Conservation (phyloP, 2,888 invertebrate genomes). For the Syrista parreyssii region DNA sequence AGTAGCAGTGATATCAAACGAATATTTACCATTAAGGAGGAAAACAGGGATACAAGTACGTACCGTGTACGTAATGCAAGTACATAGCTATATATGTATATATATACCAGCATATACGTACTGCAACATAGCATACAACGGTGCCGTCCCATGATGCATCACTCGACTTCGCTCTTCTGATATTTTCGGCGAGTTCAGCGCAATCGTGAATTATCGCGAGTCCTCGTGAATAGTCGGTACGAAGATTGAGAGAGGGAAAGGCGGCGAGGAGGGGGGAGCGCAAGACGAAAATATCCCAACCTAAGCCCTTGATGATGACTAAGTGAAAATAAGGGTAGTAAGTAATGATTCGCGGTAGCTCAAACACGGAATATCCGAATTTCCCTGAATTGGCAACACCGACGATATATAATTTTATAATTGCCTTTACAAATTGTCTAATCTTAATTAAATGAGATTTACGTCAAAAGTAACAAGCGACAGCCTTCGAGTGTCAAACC, state of each 20-base stretch:
- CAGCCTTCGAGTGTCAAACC: no score
- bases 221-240: not conserved
- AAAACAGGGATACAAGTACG: not conserved
- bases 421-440: not conserved
- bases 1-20: not conserved
- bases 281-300: not conserved
- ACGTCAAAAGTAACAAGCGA: no score
- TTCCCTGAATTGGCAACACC: not conserved
- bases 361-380: not conserved
- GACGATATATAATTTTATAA: not conserved
- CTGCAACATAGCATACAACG: no score
- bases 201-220: not conserved
- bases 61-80: not conserved
- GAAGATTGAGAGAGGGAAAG: not conserved
- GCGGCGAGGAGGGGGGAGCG: fast-evolving
- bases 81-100: not conserved
- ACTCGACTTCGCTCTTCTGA: not conserved
- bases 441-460: not conserved
- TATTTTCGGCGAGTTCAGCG: not conserved
- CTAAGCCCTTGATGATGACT: not conserved
- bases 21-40: not conserved
- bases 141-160: not conserved
- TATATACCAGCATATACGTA: not conserved
- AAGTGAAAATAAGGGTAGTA: not conserved
- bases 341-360: not conserved